Evolutionary conservation across 2,113 vertebrate genomes (phyloP), one percentile per base, ranked within the genome.

Genomic region (Anhinga rufa): DNA sequence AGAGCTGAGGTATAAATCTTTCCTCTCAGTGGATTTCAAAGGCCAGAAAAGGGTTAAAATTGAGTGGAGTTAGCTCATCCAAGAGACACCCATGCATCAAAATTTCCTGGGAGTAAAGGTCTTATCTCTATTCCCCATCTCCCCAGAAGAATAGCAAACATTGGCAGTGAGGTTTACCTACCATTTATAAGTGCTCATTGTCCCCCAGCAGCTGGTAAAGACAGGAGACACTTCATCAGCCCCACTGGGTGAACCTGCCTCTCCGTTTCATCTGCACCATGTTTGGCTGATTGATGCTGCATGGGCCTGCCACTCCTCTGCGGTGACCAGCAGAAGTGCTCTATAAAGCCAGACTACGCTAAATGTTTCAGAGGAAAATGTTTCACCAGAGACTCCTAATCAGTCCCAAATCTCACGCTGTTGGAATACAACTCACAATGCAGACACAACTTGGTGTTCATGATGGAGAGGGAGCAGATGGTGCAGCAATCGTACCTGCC

Each of bases 261-360:
- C 51, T 55, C n/a, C 1, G 0, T 52, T 66, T 74, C 21, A 64
- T 13, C 15, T 25, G 14, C 10, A 31, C 17, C 1, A 0, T 10
- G 14, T 42, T 42, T n/a, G n/a, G 54, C 40, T 4, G 0, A 28
- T 14, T 36, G 36, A 72, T 2, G 2, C 40, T 48, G 29, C 10
- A 1, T 26, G 20, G 40, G 18, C 16, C 29, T 9, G 32, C 14
- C 0, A 0, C 2, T 92, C 21, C 10, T 14, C 49, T 22, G 34
- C 0, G 0, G 68, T 46, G 68, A 10, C 5, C 4, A 66, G 31
- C 24, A 62, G 65, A 79, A n/a, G 7, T 21, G 55, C 21, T 65
- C 26, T 19, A 5, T 48, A 84, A 91, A 81, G 32, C 29, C 49
- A 83, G 19, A 18, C 18, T 28, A 42, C 13, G 10, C 17, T 52